Percentiles rank a stretch among this genome's conserved stretches.
Evolutionary conservation across 1,140 invertebrate species (phyloP).

Genomic region (Pseudomyrmex gracilis): DNA sequence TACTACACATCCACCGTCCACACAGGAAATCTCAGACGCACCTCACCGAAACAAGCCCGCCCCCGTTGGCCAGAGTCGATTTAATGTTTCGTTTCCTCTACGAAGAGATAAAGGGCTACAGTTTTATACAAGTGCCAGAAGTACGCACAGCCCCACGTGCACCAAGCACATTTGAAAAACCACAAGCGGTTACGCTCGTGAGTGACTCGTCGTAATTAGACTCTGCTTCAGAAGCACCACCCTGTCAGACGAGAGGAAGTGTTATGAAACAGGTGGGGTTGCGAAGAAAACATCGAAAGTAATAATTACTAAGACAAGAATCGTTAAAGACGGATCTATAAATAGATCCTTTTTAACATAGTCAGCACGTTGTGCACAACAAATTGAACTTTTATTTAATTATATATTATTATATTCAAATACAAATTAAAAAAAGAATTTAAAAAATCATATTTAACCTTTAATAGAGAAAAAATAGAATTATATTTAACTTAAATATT

Average conservation of each 20-base stretch:
- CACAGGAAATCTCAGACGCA: slow-evolving; percentile 84
- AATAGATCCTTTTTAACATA: slow-evolving; percentile 4
- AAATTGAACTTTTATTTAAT: no score
- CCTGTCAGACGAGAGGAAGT: slow-evolving; percentile 2
- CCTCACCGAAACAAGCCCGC: slow-evolving; percentile 82
- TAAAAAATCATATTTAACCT: no score
- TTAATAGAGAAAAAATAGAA: no score
- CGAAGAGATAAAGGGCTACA: slow-evolving; percentile 81
- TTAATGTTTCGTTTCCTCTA: slow-evolving; percentile 84
- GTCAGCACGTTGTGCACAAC: not conserved
- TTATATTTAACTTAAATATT: no score
- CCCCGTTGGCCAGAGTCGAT: slow-evolving; percentile 81
- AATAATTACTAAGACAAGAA: slow-evolving; percentile 31
- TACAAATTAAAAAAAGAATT: no score
- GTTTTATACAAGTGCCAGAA: slow-evolving; percentile 79
- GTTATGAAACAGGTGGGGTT: slow-evolving; percentile 26
- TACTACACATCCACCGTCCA: slow-evolving; percentile 78
- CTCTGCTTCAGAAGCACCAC: slow-evolving; percentile 4
- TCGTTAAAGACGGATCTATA: not conserved
- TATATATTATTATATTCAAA: no score
- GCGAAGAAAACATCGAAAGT: slow-evolving; percentile 12
- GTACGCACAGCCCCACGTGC: slow-evolving; percentile 40
- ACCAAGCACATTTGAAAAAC: slow-evolving; percentile 50
- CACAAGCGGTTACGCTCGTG: slow-evolving; percentile 39
- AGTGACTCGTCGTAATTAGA: slow-evolving; percentile 59